These are phyloP conservation scores for Carassius gibelio DNA, from an alignment of 2,113 vertebrate species.

Conservation along the genomic window DNA sequence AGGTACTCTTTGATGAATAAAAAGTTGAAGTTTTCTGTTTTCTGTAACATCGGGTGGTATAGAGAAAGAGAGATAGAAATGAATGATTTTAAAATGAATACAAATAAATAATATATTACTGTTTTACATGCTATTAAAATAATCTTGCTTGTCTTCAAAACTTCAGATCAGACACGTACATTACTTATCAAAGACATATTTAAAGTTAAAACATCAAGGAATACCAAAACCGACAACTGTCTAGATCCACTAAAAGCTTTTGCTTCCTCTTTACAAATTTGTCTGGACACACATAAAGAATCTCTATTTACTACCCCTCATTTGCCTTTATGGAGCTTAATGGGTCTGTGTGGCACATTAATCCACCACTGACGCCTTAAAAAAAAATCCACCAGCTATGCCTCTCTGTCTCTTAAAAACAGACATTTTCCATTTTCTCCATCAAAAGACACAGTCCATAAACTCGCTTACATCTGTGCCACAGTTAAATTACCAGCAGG, in stretches of 20 bases:
- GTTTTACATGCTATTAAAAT: neutral
- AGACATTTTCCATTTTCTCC: constrained; percentile 2
- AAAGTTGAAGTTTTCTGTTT: no score
- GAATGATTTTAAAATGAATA: neutral
- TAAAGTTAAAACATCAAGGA: neutral
- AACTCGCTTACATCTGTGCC: constrained; percentile 21
- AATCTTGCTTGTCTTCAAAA: neutral
- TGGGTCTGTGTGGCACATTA: constrained; percentile 12
- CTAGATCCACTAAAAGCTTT: neutral
- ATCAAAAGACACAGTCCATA: neutral
- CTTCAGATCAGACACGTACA: neutral
- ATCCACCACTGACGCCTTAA: neutral
- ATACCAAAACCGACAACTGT: neutral
- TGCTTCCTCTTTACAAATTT: constrained; percentile 14
- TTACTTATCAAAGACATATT: neutral
- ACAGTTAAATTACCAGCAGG: neutral
- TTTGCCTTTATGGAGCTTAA: constrained; percentile 28
- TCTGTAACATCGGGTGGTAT: no score
- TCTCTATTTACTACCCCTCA: constrained; percentile 31
- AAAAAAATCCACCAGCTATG: constrained; percentile 1
- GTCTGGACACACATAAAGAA: constrained; percentile 31
- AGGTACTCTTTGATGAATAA: no score
- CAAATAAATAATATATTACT: neutral
- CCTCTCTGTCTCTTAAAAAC: neutral
- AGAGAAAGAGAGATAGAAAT: neutral